phyloP scores from a whole-genome alignment of 2,113 vertebrate genomes.

The Benitochromis conjunctus region DNA sequence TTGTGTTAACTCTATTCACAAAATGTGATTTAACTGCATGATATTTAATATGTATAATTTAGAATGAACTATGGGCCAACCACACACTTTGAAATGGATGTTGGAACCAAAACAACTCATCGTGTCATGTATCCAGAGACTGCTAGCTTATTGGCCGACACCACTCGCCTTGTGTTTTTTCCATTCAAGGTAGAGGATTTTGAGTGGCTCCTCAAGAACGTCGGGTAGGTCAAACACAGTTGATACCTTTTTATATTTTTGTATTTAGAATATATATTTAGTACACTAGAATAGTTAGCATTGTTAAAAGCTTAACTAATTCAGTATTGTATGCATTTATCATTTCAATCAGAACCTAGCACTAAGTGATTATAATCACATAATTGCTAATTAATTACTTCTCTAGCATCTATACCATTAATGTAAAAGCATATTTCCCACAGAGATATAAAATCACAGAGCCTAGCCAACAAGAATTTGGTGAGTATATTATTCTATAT shows the following conservation, averaged over 20 bases:
- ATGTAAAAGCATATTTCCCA: not conserved
- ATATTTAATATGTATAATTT: not conserved
- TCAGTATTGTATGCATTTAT: not conserved
- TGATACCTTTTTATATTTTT: not conserved
- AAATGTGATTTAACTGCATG: not conserved
- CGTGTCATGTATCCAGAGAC: constrained; percentile 39
- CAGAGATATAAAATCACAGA: not conserved
- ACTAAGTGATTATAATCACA: not conserved
- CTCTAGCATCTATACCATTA: not conserved
- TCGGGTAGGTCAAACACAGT: not conserved
- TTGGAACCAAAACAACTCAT: constrained; percentile 36
- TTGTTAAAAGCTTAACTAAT: not conserved
- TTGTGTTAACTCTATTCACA: not conserved
- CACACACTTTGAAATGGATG: constrained; percentile 10
- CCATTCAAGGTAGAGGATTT: constrained; percentile 43
- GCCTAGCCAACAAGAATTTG: not conserved
- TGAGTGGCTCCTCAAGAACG: not conserved
- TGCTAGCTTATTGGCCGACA: not conserved
- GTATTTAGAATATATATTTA: not conserved
- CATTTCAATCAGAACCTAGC: not conserved
- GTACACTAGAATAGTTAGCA: not conserved
- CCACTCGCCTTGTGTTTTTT: constrained; percentile 37
- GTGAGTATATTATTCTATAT: not conserved
- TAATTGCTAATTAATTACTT: not conserved
- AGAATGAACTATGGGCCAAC: not conserved